phyloP scores from a whole-genome alignment of 2,888 invertebrate species.

The Xestobium rufovillosum region DNA sequence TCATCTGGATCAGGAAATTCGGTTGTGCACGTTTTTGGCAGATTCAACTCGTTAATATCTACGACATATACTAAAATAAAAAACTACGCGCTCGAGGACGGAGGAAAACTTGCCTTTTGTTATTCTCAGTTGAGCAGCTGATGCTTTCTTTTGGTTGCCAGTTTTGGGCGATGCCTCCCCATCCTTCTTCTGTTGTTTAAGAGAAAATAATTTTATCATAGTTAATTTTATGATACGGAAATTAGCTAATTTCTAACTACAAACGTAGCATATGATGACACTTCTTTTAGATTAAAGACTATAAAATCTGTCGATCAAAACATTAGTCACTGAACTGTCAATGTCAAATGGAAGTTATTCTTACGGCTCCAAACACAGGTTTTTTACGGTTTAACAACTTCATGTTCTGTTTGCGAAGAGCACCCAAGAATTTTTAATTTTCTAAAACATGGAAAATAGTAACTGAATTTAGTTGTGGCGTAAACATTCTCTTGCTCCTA shows the following conservation, averaged over 20 bases:
- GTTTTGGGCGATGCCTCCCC: slow-evolving; percentile 73
- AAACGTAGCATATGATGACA: slow-evolving; percentile 16
- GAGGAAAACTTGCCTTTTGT: slow-evolving; percentile 72
- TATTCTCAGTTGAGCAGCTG: slow-evolving; percentile 93
- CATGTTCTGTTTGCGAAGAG: too few species aligned
- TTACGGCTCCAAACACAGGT: too few species aligned
- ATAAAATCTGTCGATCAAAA: too few species aligned
- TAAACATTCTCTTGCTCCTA: too few species aligned
- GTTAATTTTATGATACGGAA: slow-evolving; percentile 29
- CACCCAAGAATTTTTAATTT: too few species aligned
- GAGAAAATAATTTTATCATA: slow-evolving; percentile 97
- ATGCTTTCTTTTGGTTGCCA: slow-evolving; percentile 83
- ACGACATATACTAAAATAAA: slow-evolving; percentile 38
- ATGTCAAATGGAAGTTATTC: too few species aligned
- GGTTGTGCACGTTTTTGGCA: slow-evolving; percentile 93
- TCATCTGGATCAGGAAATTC: slow-evolving; percentile 97
- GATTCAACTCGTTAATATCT: slow-evolving; percentile 96
- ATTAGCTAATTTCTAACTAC: slow-evolving; percentile 13
- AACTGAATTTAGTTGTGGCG: too few species aligned
- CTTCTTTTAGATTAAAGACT: slow-evolving; percentile 16
- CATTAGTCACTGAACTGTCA: too few species aligned
- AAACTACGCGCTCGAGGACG: background rate
- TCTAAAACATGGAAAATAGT: too few species aligned
- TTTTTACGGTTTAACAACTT: too few species aligned
- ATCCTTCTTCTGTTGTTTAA: slow-evolving; percentile 98